Conservation (phyloP, 2,113 vertebrate genomes). For the Apodemus speciosus region DNA sequence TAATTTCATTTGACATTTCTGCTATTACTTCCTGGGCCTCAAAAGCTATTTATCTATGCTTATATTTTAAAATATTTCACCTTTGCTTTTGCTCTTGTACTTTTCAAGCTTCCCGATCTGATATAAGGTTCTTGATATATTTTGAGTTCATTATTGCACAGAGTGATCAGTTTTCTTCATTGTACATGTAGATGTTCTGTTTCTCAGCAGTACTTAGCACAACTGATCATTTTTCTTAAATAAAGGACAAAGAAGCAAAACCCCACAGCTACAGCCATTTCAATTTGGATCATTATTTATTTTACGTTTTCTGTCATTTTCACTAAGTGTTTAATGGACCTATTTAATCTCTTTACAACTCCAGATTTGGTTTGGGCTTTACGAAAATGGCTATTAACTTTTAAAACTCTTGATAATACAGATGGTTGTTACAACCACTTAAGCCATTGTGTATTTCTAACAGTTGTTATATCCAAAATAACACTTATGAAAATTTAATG, state of each 20-base stretch:
- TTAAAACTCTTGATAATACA: conserved; percentile 37
- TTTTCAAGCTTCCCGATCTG: background rate
- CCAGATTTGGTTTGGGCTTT: conserved; percentile 45
- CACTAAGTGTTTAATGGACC: background rate
- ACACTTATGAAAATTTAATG: background rate
- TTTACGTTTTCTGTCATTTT: background rate
- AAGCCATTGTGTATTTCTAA: background rate
- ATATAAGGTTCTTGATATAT: background rate
- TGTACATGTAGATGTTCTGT: background rate
- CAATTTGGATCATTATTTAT: background rate
- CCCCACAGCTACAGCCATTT: background rate
- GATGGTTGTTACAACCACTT: conserved; percentile 14
- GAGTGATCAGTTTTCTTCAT: background rate
- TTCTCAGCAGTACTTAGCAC: background rate
- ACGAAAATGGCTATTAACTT: background rate
- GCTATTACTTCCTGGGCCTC: no score
- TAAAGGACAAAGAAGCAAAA: background rate
- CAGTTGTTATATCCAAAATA: conserved; percentile 25
- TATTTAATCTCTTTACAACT: conserved; percentile 40
- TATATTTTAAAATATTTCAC: background rate
- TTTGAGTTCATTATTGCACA: background rate
- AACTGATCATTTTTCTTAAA: background rate
- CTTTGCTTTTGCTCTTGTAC: background rate
- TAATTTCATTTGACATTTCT: background rate
- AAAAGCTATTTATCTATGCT: background rate